A percentile compares a stretch with the other conserved stretches of the same genome.
Evolutionary conservation across 2,797 vertebrate genomes (phyloP).

Genomic region (Leptoclinus maculatus): DNA sequence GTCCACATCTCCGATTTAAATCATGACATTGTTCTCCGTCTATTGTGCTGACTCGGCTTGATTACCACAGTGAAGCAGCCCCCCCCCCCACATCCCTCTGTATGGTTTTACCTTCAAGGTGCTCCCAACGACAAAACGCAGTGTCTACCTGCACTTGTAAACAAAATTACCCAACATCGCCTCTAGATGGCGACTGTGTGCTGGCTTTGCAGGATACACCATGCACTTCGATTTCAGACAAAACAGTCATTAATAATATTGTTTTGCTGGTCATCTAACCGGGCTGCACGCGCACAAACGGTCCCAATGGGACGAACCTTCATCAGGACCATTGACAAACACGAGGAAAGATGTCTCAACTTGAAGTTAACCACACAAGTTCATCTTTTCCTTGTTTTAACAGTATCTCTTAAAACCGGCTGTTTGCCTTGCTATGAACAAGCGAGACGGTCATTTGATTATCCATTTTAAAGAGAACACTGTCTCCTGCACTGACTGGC

Average conservation of each 20-base stretch:
- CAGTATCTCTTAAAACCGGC: constrained; percentile 80
- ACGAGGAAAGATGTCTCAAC: constrained; percentile 67
- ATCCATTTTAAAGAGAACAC: constrained; percentile 43
- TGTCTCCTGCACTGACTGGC: constrained; percentile 65
- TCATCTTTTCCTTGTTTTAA: constrained; percentile 88
- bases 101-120: constrained; percentile 8
- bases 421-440: constrained; percentile 62
- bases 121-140: constrained; percentile 38
- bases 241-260: constrained; percentile 85
- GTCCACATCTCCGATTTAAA: background rate
- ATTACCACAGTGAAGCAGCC: background rate
- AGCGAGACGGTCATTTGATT: constrained; percentile 26
- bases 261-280: constrained; percentile 69
- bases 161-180: constrained; percentile 63
- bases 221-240: constrained; percentile 84
- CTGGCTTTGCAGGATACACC: constrained; percentile 74
- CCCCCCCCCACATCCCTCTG: background rate
- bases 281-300: constrained; percentile 66
- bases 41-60: background rate
- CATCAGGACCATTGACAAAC: constrained; percentile 60
- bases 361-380: constrained; percentile 84
- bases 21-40: background rate
- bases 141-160: constrained; percentile 74
- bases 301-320: constrained; percentile 53
- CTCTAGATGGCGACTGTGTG: constrained; percentile 79